Evolutionary conservation across 2,113 vertebrate species (phyloP).

Genomic region (Melanerpes aurifrons): DNA sequence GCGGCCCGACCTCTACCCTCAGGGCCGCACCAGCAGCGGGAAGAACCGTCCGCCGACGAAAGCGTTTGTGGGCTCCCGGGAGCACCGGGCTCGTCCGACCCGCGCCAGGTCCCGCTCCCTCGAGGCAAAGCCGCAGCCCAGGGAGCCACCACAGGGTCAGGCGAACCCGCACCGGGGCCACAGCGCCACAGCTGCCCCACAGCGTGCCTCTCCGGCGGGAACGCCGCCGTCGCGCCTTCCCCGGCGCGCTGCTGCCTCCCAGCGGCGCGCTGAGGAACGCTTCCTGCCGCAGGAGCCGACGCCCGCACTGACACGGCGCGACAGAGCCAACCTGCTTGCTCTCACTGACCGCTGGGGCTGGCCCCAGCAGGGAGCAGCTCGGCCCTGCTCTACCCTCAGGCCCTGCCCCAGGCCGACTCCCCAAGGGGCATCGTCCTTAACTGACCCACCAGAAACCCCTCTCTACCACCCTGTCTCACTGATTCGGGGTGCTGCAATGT

Average conservation of each 20-base stretch:
- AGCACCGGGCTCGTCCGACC: not conserved
- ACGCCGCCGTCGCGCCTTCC: too few species aligned
- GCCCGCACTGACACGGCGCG: too few species aligned
- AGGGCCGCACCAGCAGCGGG: not conserved
- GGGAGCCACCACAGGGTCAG: accelerated
- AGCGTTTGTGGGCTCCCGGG: not conserved
- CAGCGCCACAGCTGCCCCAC: not conserved
- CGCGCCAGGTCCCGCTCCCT: too few species aligned
- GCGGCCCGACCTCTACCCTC: not conserved
- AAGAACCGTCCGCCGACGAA: too few species aligned
- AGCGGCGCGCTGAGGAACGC: not conserved
- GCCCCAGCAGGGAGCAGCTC: not conserved
- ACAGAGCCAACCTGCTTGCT: too few species aligned
- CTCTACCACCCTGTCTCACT: not conserved
- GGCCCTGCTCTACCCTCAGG: not conserved
- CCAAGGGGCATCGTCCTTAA: too few species aligned
- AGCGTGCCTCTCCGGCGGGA: not conserved
- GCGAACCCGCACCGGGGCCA: too few species aligned
- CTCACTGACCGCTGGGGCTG: not conserved
- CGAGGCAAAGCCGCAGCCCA: not conserved
- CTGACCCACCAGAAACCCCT: not conserved
- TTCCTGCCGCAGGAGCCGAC: too few species aligned
- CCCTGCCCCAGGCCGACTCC: too few species aligned
- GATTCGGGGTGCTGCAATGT: accelerated
- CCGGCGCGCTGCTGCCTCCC: not conserved